Evolutionary conservation across 1,140 invertebrate genomes (phyloP), one percentile per base, ranked within the genome.

Genomic region (Drosophila bocqueti): DNA sequence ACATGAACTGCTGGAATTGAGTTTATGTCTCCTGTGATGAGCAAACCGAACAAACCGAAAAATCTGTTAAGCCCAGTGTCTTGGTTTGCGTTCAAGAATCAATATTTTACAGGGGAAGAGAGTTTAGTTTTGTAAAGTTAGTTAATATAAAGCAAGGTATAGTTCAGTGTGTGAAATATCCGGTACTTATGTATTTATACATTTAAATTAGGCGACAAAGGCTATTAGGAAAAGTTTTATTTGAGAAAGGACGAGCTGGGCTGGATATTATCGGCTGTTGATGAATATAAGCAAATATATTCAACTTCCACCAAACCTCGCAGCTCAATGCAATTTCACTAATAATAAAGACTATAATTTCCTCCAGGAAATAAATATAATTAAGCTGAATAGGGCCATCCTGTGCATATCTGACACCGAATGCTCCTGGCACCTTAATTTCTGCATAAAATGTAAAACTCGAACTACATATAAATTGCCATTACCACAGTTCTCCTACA

Each of bases 1-100:
- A 31, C 69, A 60, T 73, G 45, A 73, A 60, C 46, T 36, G 45
- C 18, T 59, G 31, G 26, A 52, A 60, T 72, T 36, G 24, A 52
- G 46, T 73, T 73, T 61, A 43, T 59, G 43, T 42, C 50, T 26
- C 26, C 18, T 36, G 21, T 36, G 62, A 66, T 36, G 38, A 43
- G 38, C 29, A 40, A 16, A 24, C 21, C 38, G 31, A 29, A 45
- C 66, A 46, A 46, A 46, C n/a, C 38, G 18, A 43, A 42, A 52
- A 69, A 46, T 52, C 38, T 69, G 38, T 31, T 16, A 40, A 7
- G 13, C n/a, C 13, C 24, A 54, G 24, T 40, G 34, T 2, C 34
- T 55, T 11, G 15, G 21, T 10, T 55, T 8, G 18, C 10, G 54
- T 38, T 55, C 5, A 38, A 26, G 34, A 55, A 40, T 55, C 54